Evolutionary conservation across 2,113 vertebrate genomes (phyloP).

Genomic region (Psittacula cyanocephala): DNA sequence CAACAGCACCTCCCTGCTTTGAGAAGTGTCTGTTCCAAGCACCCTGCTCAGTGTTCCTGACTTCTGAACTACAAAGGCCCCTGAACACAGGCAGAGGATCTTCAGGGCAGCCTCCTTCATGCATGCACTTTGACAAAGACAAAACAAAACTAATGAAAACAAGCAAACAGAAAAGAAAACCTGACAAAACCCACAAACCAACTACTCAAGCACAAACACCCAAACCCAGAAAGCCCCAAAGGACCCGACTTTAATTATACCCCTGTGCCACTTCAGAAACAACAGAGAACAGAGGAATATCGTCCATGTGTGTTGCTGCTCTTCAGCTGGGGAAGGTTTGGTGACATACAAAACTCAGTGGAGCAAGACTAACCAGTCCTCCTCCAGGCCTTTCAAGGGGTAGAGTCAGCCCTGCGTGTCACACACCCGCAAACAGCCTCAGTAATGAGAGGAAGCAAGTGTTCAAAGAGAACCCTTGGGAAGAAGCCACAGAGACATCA

Average conservation of each 20-base stretch:
- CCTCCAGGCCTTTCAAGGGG: not conserved
- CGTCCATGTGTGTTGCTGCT: not conserved
- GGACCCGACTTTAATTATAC: not conserved
- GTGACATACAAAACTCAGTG: not conserved
- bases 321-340: not conserved
- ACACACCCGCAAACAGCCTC: not conserved
- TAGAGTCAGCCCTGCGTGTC: not conserved
- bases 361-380: conserved; percentile 35
- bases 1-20: not conserved
- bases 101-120: not conserved
- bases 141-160: not conserved
- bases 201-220: not conserved
- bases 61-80: not conserved
- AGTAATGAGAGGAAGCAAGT: not conserved
- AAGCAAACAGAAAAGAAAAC: not conserved
- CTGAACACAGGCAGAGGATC: not conserved
- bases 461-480: not conserved
- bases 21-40: not conserved
- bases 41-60: not conserved
- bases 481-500: not conserved
- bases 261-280: not conserved
- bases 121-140: not conserved
- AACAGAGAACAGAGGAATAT: not conserved
- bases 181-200: not conserved
- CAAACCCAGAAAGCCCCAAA: not conserved